Evolutionary conservation across 2,888 invertebrate species (phyloP), one percentile per base, ranked within the genome.

Genomic region (Caenorhabditis sulstoni): DNA sequence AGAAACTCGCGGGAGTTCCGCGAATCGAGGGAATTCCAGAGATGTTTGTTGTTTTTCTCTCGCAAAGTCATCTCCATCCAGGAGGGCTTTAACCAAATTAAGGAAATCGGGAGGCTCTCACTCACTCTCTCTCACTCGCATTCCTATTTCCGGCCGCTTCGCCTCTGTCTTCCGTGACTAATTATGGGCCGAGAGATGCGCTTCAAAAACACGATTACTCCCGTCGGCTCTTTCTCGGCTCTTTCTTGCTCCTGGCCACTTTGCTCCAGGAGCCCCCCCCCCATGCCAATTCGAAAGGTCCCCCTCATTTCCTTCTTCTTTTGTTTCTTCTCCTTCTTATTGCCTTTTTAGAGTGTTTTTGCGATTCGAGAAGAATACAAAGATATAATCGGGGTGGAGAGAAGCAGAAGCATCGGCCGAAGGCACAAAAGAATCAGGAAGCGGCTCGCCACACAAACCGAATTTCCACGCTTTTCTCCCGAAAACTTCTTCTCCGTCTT

Each of bases 101-200:
- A 57, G 18, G 57, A 71, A 71, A 64, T 64, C 62, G 39, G 65
- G 58, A 49, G 29, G 29, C 29, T 29, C 41, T 53, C 45, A 44
- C 50, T 55, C 20, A n/a, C n/a, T n/a, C n/a, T n/a, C n/a, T n/a
- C n/a, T n/a, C 47, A 23, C 62, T 45, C 61, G 49, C 58, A 47
- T 35, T 18, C 58, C 74, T 50, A 74, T 74, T 66, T 74, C 74
- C 74, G 74, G 65, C 45, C 52, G 50, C 45, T 59, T 37, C 45
- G n/a, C 29, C 50, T 41, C 59, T 58, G 65, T 65, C 74, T 59
- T 66, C 65, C 74, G 66, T 65, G 71, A 71, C 66, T 66, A 74
- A 66, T 74, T 74, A 66, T 66, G 53, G 65, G 59, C 58, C 59
- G 55, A 64, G 49, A 49, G 65, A 66, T 74, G 65, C 65, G 74